Base-by-base conservation (phyloP, 1,140 invertebrate genomes). In the Manduca sexta region DNA sequence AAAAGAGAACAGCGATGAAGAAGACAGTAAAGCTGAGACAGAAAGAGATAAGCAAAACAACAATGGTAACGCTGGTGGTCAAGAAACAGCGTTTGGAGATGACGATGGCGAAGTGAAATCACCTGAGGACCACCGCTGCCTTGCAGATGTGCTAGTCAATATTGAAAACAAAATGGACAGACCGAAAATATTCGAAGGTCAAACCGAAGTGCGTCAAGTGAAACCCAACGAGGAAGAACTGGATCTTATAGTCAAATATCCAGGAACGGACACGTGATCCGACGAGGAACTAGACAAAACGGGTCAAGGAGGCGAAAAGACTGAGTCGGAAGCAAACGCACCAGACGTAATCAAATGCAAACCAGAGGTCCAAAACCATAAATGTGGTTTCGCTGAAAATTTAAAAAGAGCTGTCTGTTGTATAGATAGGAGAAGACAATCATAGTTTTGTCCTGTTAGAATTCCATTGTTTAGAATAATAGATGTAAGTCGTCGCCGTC, bases 221-320 rank as follows among this genome's bases (percentile, higher is more conserved):
- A 79, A 81, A 30, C 78, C 70, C n/a, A 74, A 68, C 16, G 73
- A 86, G 15, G 86, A 86, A 40, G 86, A 87, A 60, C 57, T 87
- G 48, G 81, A 86, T 66, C 67, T 86, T 45, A 87, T 87, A 34
- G 78, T 79, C 17, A 85, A 78, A 49, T 87, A 86, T 30, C 82
- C 80, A 17, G 79, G 81, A 21, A 70, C 82, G 56, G 81, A 84
- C 69, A 86, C 86, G 76, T 87, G 86, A 87, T 87, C 86, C 82
- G 82, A 84, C 45, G 78, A 85, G 46, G 74, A 83, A 42, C 13
- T 64, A 39, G 61, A 49, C 38, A 66, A 62, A 41, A 56, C 55
- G 33, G 58, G 47, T 49, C 55, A 63, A 38, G 66, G 51, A 54
- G 61, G 43, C 49, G 61, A 59, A 56, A 79, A 82, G 66, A 77